Evolutionary conservation across 1,140 invertebrate genomes (phyloP).

Genomic region (Mycetomoellerius zeteki): DNA sequence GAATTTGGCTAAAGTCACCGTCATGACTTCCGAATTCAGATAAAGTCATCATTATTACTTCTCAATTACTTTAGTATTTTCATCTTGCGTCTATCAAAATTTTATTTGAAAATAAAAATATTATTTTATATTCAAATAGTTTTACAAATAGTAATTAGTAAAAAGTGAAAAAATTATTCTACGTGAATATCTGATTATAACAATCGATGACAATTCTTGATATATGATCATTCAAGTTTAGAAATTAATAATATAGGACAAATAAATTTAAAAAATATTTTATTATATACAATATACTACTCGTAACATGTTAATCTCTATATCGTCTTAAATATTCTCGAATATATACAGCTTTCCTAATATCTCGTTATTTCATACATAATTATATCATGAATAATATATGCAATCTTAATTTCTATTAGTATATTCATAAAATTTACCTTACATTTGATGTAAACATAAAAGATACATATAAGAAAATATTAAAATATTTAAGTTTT

Average conservation of each 20-base stretch:
- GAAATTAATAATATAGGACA: not conserved
- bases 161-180: not conserved
- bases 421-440: not conserved
- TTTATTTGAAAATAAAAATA: not conserved
- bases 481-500: not conserved
- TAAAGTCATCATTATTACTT: not conserved
- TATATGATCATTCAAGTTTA: not conserved
- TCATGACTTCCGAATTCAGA: too few species aligned
- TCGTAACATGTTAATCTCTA: not conserved
- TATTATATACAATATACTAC: conserved; percentile 8
- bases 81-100: not conserved
- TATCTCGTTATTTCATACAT: not conserved
- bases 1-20: too few species aligned
- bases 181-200: too few species aligned
- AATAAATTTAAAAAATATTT: not conserved
- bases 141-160: too few species aligned
- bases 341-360: not conserved
- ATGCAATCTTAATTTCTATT: not conserved
- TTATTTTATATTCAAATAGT: not conserved
- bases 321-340: not conserved
- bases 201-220: not conserved
- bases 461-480: not conserved
- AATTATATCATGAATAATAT: not conserved
- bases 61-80: not conserved
- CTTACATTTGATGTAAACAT: not conserved